Evolutionary conservation across 2,113 vertebrate species (phyloP).

Genomic region (Indri indri): DNA sequence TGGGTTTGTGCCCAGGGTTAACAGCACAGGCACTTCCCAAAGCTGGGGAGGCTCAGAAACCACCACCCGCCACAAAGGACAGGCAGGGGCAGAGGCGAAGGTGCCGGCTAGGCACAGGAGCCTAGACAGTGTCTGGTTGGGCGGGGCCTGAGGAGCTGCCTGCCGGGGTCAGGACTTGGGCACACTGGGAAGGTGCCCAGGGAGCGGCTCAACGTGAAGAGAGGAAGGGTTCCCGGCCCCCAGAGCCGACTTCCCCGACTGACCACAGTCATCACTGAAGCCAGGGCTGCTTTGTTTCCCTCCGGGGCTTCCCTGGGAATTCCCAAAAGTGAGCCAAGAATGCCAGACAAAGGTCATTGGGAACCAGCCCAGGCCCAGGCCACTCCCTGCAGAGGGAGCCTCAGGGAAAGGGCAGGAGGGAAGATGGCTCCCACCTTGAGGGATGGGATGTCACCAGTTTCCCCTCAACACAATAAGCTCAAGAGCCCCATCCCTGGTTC

Average conservation of each 20-base stretch:
- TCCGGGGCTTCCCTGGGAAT: constrained; percentile 72
- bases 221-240: constrained; percentile 37
- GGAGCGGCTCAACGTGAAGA: not conserved
- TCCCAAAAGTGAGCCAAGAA: constrained; percentile 68
- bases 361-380: not conserved
- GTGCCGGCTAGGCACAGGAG: constrained; percentile 54
- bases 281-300: constrained; percentile 54
- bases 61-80: constrained; percentile 56
- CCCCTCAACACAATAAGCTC: not conserved
- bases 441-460: not conserved
- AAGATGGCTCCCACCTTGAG: not conserved
- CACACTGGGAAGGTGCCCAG: constrained; percentile 50
- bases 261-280: constrained; percentile 41
- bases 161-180: constrained; percentile 38
- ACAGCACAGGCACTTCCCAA: constrained; percentile 61
- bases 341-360: constrained; percentile 46
- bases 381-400: not conserved
- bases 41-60: constrained; percentile 63
- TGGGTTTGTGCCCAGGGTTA: constrained; percentile 61
- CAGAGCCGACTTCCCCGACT: constrained; percentile 48
- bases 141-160: constrained; percentile 38
- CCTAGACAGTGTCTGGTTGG: not conserved
- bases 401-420: not conserved
- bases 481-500: not conserved
- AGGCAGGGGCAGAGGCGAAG: constrained; percentile 50